These are phyloP conservation scores for Mesopsocus fuscifrons DNA, from an alignment of 2,888 invertebrate genomes.

Conservation along the genomic window DNA sequence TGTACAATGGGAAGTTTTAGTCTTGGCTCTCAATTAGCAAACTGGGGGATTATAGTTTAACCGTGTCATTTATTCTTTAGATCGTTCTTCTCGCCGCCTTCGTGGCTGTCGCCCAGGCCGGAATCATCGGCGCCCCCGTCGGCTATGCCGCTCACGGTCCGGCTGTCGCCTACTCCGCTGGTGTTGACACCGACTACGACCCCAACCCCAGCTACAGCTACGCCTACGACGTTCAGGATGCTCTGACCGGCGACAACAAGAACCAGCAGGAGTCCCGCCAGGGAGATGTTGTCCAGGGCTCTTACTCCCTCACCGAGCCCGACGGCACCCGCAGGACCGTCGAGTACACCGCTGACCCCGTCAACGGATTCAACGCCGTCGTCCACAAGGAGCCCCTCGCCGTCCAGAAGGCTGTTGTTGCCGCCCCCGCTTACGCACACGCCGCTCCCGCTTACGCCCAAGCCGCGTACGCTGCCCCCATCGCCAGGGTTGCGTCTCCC, in stretches of 20 bases:
- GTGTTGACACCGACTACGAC: slow-evolving; percentile 1
- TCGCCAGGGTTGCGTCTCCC: slow-evolving; percentile 13
- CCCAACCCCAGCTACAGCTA: not conserved
- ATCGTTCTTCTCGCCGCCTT: slow-evolving; percentile 31
- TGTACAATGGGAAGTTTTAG: too few species aligned
- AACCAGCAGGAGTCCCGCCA: not conserved
- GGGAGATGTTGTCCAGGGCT: not conserved
- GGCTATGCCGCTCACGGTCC: too few species aligned
- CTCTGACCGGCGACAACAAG: not conserved
- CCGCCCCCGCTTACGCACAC: not conserved
- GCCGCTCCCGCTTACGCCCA: not conserved
- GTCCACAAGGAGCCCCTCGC: not conserved
- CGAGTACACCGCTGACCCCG: not conserved
- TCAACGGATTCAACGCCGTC: not conserved
- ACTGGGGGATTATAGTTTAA: too few species aligned
- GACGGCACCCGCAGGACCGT: not conserved
- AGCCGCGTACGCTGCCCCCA: not conserved
- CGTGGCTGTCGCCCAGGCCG: slow-evolving; percentile 26
- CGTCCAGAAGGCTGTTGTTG: not conserved
- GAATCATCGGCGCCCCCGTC: slow-evolving; percentile 20
- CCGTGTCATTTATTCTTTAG: too few species aligned
- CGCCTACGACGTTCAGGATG: not conserved
- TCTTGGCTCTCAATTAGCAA: too few species aligned
- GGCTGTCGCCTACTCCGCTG: not conserved
- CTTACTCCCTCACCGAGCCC: not conserved